These are phyloP conservation scores for Eledona agricola DNA, from an alignment of 2,888 invertebrate genomes.

Conservation along the genomic window DNA sequence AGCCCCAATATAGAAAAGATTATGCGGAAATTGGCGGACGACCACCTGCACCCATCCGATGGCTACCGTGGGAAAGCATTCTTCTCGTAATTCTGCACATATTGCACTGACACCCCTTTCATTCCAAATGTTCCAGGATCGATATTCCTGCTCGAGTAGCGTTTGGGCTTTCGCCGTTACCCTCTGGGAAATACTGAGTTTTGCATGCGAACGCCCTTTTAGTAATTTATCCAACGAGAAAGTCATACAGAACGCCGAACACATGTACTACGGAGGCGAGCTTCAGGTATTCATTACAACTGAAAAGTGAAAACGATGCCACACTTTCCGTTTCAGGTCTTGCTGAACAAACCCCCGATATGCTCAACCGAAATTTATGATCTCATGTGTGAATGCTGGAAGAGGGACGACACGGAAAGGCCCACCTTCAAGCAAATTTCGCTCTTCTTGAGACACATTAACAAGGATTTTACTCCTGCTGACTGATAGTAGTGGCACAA, in stretches of 20 bases:
- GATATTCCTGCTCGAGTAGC: slow-evolving; percentile 70
- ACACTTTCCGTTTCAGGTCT: slow-evolving; percentile 60
- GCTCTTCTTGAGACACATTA: slow-evolving; percentile 72
- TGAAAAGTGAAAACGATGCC: slow-evolving; percentile 8
- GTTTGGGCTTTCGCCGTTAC: slow-evolving; percentile 74
- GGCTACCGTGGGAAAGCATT: slow-evolving; percentile 74
- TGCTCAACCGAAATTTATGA: slow-evolving; percentile 81
- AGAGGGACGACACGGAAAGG: slow-evolving; percentile 67
- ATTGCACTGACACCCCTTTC: slow-evolving; percentile 11
- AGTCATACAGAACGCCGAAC: slow-evolving; percentile 72
- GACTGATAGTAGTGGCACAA: slow-evolving; percentile 50
- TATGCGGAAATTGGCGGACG: slow-evolving; percentile 71
- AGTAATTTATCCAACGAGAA: slow-evolving; percentile 69
- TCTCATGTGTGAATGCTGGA: slow-evolving; percentile 77
- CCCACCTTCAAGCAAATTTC: slow-evolving; percentile 75
- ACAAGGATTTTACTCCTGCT: slow-evolving; percentile 65
- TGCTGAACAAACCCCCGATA: slow-evolving; percentile 74
- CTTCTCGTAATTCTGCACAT: slow-evolving; percentile 64
- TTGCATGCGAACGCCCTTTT: slow-evolving; percentile 70
- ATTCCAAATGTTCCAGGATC: slow-evolving; percentile 63
- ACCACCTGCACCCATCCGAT: slow-evolving; percentile 70
- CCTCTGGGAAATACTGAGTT: slow-evolving; percentile 71
- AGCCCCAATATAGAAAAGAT: slow-evolving; percentile 70
- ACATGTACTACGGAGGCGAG: slow-evolving; percentile 71
- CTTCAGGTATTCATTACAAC: slow-evolving; percentile 62